Evolutionary conservation across 2,113 vertebrate genomes (phyloP).

Genomic region (Pangasianodon hypophthalmus): DNA sequence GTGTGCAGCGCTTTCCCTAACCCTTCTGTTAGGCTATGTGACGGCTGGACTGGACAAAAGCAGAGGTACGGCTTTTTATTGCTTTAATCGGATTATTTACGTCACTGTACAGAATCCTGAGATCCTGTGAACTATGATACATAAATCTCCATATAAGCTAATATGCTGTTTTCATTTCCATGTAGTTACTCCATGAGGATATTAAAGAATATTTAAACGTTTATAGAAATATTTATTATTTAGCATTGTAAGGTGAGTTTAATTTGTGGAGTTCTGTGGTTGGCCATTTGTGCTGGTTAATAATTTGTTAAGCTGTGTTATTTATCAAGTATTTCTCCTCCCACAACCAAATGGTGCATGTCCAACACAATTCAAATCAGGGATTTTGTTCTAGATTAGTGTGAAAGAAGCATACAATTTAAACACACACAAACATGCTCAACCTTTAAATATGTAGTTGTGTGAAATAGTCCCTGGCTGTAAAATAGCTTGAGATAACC

Average conservation of each 20-base stretch:
- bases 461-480: not conserved
- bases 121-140: not conserved
- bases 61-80: not conserved
- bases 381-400: not conserved
- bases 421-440: not conserved
- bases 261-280: not conserved
- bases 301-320: not conserved
- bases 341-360: not conserved
- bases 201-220: not conserved
- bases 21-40: not conserved
- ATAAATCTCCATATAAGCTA: not conserved
- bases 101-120: not conserved
- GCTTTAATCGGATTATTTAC: not conserved
- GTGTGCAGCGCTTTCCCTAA: not conserved
- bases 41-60: not conserved
- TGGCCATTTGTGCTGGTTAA: not conserved
- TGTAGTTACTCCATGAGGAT: not conserved
- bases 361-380: not conserved
- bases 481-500: no score
- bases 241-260: not conserved
- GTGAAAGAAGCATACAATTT: not conserved
- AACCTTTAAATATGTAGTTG: not conserved
- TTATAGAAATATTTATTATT: not conserved
- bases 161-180: not conserved
- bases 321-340: not conserved